Conservation (phyloP, 2,113 vertebrate species). For the Ranitomeya variabilis region DNA sequence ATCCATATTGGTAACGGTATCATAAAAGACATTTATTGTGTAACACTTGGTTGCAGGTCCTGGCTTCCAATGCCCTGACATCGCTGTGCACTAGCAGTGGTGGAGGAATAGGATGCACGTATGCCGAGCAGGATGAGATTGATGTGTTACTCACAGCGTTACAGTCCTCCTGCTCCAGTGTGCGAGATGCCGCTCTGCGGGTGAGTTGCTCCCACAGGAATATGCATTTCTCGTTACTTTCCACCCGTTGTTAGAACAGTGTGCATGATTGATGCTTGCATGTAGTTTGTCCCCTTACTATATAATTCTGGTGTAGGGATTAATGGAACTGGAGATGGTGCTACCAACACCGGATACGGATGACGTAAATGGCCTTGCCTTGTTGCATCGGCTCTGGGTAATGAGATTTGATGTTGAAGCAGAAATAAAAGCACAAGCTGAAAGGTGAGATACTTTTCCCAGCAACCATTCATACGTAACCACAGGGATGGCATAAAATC, state of each 20-base stretch:
- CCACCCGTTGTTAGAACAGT: neutral
- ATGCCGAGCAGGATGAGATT: constrained; percentile 90
- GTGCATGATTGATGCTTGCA: neutral
- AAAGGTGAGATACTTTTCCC: constrained; percentile 73
- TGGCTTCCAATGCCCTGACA: constrained; percentile 88
- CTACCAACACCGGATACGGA: constrained; percentile 85
- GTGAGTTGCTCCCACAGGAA: constrained; percentile 67
- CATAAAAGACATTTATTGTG: no score
- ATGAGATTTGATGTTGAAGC: constrained; percentile 89
- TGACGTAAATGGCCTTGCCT: constrained; percentile 83
- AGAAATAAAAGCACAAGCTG: constrained; percentile 82
- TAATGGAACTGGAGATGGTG: constrained; percentile 92
- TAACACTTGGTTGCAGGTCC: constrained; percentile 72
- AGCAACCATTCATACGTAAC: no score
- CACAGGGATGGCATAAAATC: no score
- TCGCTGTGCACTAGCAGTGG: constrained; percentile 86
- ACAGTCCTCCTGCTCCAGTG: constrained; percentile 87
- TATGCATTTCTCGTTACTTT: neutral
- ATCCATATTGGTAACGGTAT: no score
- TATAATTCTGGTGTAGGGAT: constrained; percentile 74
- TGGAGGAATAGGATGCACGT: constrained; percentile 84
- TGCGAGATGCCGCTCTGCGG: constrained; percentile 90
- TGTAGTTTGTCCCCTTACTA: neutral
- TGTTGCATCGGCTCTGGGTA: constrained; percentile 92
- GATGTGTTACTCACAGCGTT: constrained; percentile 87